A percentile compares a stretch with the other conserved stretches of the same genome.
These are phyloP conservation scores for Dissostichus mawsoni DNA, from an alignment of 2,113 vertebrate species.

Conservation along the genomic window DNA sequence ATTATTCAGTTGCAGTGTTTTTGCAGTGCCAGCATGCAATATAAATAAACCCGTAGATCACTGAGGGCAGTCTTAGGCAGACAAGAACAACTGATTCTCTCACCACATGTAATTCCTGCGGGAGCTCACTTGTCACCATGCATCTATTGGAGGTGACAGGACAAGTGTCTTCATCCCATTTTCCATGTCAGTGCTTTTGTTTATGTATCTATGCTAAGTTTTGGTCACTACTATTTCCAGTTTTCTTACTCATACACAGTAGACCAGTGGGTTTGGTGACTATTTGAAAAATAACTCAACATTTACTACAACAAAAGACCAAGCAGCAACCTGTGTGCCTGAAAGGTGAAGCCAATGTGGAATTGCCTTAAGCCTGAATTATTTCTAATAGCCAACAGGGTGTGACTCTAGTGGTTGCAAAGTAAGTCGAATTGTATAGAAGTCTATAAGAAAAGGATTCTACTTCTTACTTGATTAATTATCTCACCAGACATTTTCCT, in stretches of 20 bases:
- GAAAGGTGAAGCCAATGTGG: no score
- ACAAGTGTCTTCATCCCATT: conserved; percentile 10
- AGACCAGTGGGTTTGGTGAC: neutral
- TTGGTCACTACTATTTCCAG: conserved; percentile 13
- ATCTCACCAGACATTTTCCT: no score
- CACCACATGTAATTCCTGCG: neutral
- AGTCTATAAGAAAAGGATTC: no score
- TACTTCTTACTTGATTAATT: no score
- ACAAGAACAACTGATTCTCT: neutral
- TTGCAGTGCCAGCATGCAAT: conserved; percentile 6
- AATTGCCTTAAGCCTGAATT: no score
- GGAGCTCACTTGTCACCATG: neutral
- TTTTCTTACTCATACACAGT: neutral
- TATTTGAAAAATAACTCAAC: neutral
- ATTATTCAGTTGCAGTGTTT: conserved; percentile 24
- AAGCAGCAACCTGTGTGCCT: no score
- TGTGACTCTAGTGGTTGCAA: no score
- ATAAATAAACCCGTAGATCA: conserved; percentile 13
- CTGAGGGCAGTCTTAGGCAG: neutral
- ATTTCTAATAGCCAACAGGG: no score
- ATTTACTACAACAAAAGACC: neutral
- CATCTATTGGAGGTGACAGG: neutral
- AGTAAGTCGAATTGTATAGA: no score
- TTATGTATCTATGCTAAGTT: neutral
- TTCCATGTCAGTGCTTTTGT: conserved; percentile 14